phyloP scores from a whole-genome alignment of 2,113 vertebrate species.

The Cheirogaleus medius region DNA sequence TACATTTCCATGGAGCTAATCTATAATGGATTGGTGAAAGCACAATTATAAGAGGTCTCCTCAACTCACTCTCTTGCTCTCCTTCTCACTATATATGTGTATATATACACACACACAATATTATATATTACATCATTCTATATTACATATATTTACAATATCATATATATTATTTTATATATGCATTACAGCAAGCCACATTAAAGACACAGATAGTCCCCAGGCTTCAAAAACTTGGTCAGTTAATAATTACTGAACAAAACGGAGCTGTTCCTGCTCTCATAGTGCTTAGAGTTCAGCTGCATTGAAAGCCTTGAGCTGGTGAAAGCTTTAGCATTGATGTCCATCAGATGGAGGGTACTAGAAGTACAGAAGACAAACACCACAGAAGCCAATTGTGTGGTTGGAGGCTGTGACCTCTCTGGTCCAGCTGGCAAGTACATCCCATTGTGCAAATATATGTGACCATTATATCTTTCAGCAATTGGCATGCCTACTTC shows the following conservation, averaged over 20 bases:
- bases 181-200: not conserved
- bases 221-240: not conserved
- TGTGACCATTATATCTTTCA: not conserved
- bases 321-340: not conserved
- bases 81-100: too few relatives aligned
- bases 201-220: not conserved
- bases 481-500: not conserved
- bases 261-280: not conserved
- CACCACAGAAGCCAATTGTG: not conserved
- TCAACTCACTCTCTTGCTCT: not conserved
- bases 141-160: not conserved
- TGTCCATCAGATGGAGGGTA: not conserved
- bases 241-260: not conserved
- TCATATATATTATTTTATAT: not conserved
- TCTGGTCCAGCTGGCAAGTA: not conserved
- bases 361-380: not conserved
- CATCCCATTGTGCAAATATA: not conserved
- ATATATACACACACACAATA: not conserved
- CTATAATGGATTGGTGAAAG: not conserved
- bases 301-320: not conserved
- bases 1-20: not conserved
- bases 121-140: not conserved
- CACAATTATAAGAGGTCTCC: not conserved
- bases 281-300: not conserved
- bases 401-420: not conserved